Conservation (phyloP, 2,113 vertebrate species). For the Solea solea region DNA sequence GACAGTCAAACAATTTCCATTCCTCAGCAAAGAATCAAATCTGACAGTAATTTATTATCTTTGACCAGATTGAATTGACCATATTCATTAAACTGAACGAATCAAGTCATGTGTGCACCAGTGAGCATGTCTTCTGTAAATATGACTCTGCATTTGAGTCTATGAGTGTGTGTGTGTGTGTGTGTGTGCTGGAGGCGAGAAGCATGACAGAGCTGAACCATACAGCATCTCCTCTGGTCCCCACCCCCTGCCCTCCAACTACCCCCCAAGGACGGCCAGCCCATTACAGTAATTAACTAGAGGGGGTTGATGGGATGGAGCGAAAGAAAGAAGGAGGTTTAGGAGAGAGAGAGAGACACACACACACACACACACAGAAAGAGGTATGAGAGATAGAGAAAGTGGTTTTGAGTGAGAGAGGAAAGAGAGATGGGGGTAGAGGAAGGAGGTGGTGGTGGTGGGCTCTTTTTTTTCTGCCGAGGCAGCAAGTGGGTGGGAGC, state of each 20-base stretch:
- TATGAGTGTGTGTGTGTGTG: background rate
- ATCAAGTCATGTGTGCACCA: background rate
- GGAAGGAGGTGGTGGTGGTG: background rate
- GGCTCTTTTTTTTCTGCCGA: slow-evolving; percentile 66
- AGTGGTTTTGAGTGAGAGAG: slow-evolving; percentile 45
- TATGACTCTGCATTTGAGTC: background rate
- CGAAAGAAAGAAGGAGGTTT: slow-evolving; percentile 19
- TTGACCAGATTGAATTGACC: no score
- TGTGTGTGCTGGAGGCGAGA: slow-evolving; percentile 28
- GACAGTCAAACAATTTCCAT: no score
- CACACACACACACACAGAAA: slow-evolving; percentile 30
- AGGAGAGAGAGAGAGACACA: slow-evolving; percentile 50
- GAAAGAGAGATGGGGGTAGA: slow-evolving; percentile 32
- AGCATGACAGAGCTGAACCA: slow-evolving; percentile 49
- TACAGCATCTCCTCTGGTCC: slow-evolving; percentile 41
- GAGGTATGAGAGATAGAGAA: slow-evolving; percentile 40
- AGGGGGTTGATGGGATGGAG: slow-evolving; percentile 65
- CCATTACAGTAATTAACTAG: slow-evolving; percentile 79
- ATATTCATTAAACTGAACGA: no score
- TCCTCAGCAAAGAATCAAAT: no score
- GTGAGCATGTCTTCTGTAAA: background rate
- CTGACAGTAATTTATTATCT: no score
- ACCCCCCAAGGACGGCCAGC: slow-evolving; percentile 68
- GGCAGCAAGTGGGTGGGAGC: slow-evolving; percentile 71
- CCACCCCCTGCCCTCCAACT: slow-evolving; percentile 54